Conservation (phyloP, 2,797 vertebrate genomes). For the Tamandua tetradactyla region DNA sequence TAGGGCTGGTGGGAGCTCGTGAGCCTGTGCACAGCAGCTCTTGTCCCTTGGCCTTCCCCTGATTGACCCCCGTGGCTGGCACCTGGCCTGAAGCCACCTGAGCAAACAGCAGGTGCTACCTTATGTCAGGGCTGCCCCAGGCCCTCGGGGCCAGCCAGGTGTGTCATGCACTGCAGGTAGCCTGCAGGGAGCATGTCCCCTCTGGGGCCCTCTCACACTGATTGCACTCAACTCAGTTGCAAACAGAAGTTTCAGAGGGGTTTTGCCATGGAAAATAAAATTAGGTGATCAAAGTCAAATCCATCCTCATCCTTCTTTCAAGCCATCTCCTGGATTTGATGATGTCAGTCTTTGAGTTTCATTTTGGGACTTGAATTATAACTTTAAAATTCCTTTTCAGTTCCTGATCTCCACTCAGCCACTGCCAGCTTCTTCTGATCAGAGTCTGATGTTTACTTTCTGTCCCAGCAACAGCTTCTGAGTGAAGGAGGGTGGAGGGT, state of each 20-base stretch:
- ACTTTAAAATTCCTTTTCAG: background rate
- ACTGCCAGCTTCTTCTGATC: background rate
- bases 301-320: background rate
- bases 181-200: background rate
- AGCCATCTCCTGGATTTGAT: background rate
- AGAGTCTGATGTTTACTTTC: background rate
- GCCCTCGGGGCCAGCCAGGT: constrained; percentile 24
- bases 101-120: constrained; percentile 76
- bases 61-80: constrained; percentile 47
- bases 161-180: background rate
- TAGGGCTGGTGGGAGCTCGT: background rate
- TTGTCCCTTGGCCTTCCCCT: constrained; percentile 60
- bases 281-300: background rate
- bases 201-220: background rate
- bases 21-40: constrained; percentile 47
- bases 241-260: background rate
- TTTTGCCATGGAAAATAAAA: background rate
- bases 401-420: background rate
- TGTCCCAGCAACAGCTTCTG: background rate
- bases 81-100: constrained; percentile 52
- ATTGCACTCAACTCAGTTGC: background rate
- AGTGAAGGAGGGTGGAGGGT: background rate
- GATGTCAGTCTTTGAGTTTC: background rate
- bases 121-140: background rate
- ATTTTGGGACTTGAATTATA: background rate